Percentiles rank a stretch among this genome's conserved stretches.
Evolutionary conservation across 2,113 vertebrate species (phyloP).

Genomic region (Epinephelus moara): DNA sequence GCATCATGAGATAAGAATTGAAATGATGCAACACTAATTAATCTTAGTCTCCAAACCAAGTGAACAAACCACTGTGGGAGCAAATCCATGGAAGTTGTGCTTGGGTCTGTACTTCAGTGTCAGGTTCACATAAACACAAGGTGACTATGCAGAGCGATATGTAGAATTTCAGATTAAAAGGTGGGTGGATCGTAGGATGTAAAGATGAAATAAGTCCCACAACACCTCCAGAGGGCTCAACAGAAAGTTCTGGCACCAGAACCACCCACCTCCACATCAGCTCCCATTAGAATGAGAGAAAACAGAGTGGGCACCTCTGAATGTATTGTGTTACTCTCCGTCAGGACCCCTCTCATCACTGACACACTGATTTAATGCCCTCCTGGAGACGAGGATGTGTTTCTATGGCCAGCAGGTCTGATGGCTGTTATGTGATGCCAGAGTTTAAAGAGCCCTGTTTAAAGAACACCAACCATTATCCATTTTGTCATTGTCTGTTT

Average conservation of each 20-base stretch:
- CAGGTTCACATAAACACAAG: conserved; percentile 15
- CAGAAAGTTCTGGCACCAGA: conserved; percentile 17
- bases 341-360: conserved; percentile 24
- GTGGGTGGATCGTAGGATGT: conserved; percentile 1
- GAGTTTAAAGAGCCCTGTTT: too few species aligned
- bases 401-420: conserved; percentile 16
- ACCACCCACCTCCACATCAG: conserved; percentile 28
- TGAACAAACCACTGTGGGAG: background rate
- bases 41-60: background rate
- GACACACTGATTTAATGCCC: conserved; percentile 13
- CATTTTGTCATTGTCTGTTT: background rate
- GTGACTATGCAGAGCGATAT: conserved; percentile 4
- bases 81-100: background rate
- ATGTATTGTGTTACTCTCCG: background rate
- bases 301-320: conserved; percentile 19
- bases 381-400: background rate
- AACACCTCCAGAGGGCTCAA: conserved; percentile 26
- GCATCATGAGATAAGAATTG: background rate
- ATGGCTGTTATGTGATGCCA: background rate
- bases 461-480: background rate
- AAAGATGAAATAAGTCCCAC: conserved; percentile 14
- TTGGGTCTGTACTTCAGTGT: background rate
- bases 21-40: conserved; percentile 1
- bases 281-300: background rate
- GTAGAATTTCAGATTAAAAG: conserved; percentile 26